Base-by-base conservation (phyloP, 2,797 vertebrate species). In the Heteromormyrus szaboi region DNA sequence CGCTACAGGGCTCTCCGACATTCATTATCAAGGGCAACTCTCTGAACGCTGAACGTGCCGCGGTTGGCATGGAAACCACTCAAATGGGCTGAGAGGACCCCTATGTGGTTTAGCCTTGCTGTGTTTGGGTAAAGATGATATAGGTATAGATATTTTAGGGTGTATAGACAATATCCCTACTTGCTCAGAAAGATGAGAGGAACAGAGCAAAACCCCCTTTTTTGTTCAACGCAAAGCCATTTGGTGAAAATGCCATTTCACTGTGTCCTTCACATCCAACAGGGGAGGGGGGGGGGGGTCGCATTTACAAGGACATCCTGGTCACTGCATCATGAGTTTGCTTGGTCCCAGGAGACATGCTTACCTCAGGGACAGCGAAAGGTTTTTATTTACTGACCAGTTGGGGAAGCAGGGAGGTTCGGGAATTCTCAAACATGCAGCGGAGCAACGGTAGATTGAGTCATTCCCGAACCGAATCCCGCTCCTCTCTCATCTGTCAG, bases 1-100 rank as follows among this genome's bases (percentile, higher is more conserved):
- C 37, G 41, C 76, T 46, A 46, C 41, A 19, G 76, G 37, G 33
- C 33, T 81, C 41, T 46, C 17, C 19, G 8, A n/a, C 37, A 44
- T n/a, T 81, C 76, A 81, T 79, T n/a, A 79, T 81, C 37, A 44
- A 37, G 76, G 76, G 76, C 5, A 1, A 46, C 41, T 46, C 72
- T 41, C 37, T 81, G 17, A 79, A 19, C 19, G 37, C 37, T 44
- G 72, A 14, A 79, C 37, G 37, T 44, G 41, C 37, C 19, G 0
- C 41, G 17, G 76, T 81, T 81, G 76, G 76, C 76, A 46, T 81
- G 76, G 76, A 81, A 81, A 79, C 72, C 72, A 79, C 17, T 44
- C 11, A 79, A 79, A 41, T 2, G 6, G 33, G 46, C 41, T 81
- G 76, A 44, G 37, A n/a, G 76, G 41, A 44, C 41, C 76, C 41